Evolutionary conservation across 2,888 invertebrate species (phyloP).

Genomic region (Selenia dentaria): DNA sequence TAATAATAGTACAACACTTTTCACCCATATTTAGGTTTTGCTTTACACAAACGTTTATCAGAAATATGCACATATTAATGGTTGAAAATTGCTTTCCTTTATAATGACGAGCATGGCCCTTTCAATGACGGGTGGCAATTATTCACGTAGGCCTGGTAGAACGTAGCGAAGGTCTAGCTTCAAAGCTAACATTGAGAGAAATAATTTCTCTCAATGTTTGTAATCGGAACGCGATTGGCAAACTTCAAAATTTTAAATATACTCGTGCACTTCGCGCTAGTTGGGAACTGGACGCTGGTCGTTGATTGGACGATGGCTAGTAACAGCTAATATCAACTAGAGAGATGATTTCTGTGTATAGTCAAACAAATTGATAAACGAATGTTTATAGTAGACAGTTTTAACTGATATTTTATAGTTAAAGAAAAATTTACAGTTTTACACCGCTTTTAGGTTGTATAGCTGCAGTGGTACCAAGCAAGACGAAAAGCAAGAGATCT

Average conservation of each 20-base stretch:
- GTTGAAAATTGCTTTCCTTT: too few relatives aligned
- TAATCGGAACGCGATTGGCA: constrained; percentile 15
- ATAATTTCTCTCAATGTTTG: constrained; percentile 22
- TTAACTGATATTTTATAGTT: too few relatives aligned
- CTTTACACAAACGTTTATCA: too few relatives aligned
- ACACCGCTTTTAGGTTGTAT: too few relatives aligned
- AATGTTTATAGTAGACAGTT: too few relatives aligned
- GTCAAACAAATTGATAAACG: too few relatives aligned
- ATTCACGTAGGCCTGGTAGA: constrained; percentile 1
- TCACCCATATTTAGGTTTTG: too few relatives aligned
- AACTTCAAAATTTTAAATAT: constrained; percentile 8
- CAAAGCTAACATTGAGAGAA: constrained; percentile 1
- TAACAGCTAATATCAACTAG: constrained; percentile 4
- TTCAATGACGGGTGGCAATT: constrained; percentile 10
- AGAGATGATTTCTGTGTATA: neutral
- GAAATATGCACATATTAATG: too few relatives aligned
- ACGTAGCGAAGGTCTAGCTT: neutral
- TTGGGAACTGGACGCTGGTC: neutral
- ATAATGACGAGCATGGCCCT: neutral
- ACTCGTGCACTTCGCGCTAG: constrained; percentile 1
- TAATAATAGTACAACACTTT: too few relatives aligned
- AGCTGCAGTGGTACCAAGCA: too few relatives aligned
- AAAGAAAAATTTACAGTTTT: too few relatives aligned
- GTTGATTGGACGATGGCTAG: constrained; percentile 7
- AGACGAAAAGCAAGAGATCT: too few relatives aligned